Conservation (phyloP, 2,797 vertebrate species). For the Hydrophis major region DNA sequence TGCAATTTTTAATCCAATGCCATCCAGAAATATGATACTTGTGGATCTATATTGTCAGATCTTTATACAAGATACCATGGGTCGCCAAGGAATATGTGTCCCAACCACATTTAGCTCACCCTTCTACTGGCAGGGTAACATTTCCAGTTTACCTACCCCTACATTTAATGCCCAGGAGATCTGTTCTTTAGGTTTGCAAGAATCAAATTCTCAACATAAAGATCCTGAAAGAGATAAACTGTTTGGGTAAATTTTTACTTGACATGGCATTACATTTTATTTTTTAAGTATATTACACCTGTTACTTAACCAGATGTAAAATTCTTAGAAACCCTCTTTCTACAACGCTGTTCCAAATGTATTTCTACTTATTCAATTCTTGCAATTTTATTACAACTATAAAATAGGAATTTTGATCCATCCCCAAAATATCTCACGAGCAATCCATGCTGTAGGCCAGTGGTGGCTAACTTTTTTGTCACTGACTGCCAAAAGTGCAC, state of each 20-base stretch:
- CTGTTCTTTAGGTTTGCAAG: background rate
- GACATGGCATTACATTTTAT: background rate
- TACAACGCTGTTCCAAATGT: background rate
- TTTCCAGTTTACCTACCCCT: background rate
- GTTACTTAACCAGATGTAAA: background rate
- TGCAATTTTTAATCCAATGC: background rate
- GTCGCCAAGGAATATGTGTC: background rate
- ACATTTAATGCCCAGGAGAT: background rate
- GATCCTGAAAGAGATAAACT: background rate
- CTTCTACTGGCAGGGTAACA: background rate
- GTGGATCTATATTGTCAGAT: background rate
- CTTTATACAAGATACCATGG: background rate
- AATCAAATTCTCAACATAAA: background rate
- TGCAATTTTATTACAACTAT: constrained; percentile 1
- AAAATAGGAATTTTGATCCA: background rate
- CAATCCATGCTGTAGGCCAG: background rate
- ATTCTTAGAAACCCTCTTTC: constrained; percentile 20
- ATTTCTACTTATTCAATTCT: constrained; percentile 1
- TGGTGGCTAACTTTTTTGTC: no score
- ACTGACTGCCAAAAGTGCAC: no score
- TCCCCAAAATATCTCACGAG: background rate
- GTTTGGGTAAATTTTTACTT: background rate
- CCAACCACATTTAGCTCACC: background rate
- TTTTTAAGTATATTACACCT: background rate
- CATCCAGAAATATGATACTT: background rate